Percentiles rank a stretch among this genome's conserved stretches.
Conservation (phyloP, 1,140 invertebrate species). For the Neodiprion virginianus region DNA sequence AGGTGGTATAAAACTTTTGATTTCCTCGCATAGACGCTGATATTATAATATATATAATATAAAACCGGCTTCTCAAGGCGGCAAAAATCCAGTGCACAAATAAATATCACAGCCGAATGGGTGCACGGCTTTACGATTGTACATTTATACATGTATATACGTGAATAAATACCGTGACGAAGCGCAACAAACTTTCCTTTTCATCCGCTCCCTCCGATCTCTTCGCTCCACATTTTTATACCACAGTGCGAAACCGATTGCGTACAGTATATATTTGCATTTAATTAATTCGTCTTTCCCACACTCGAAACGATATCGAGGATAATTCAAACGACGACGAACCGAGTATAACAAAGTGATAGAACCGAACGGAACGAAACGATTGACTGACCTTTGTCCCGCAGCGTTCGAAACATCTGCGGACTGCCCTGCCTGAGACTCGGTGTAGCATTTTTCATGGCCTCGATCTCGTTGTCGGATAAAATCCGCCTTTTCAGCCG, state of each 20-base stretch:
- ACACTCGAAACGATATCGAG: no score
- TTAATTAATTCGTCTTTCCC: no score
- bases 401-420: slow-evolving; percentile 85
- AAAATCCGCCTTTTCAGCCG: slow-evolving; percentile 84
- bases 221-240: background rate
- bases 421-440: slow-evolving; percentile 79
- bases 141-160: background rate
- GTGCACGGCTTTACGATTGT: no score
- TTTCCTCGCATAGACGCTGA: no score
- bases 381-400: slow-evolving; percentile 78
- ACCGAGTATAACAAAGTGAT: no score
- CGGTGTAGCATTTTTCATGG: slow-evolving; percentile 81
- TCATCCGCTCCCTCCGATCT: background rate
- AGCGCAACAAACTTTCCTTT: background rate
- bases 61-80: background rate
- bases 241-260: no score
- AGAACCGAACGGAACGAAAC: no score
- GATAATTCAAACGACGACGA: no score
- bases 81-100: background rate
- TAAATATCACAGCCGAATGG: background rate
- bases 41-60: no score
- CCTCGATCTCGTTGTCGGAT: slow-evolving; percentile 78
- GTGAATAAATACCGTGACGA: slow-evolving; percentile 14
- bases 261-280: no score
- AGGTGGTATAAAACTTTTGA: no score